Conservation (phyloP, 2,888 invertebrate genomes). For the Dendrolimus pini region DNA sequence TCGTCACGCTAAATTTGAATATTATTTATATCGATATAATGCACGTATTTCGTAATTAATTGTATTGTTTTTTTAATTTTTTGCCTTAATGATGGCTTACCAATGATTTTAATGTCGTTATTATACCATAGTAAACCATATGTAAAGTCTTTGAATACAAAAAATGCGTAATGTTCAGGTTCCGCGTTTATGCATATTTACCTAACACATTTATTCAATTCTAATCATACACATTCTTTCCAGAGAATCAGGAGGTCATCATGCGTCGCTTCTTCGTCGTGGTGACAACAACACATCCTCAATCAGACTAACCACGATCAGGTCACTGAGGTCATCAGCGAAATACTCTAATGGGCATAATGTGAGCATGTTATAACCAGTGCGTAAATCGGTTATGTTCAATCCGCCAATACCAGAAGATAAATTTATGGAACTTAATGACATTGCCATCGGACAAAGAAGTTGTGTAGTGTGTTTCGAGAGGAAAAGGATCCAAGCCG, state of each 20-base stretch:
- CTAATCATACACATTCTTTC: constrained; percentile 12
- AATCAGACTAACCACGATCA: constrained; percentile 53
- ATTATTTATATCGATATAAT: no score
- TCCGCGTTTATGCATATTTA: no score
- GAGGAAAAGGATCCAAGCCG: constrained; percentile 23
- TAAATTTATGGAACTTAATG: constrained; percentile 15
- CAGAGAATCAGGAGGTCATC: constrained; percentile 61
- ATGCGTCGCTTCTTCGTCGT: constrained; percentile 56
- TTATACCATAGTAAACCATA: no score
- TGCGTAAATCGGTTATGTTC: constrained; percentile 17
- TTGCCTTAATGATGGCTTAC: no score
- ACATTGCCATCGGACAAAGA: constrained; percentile 19
- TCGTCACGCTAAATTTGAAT: no score
- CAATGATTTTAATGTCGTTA: no score
- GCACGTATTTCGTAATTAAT: no score
- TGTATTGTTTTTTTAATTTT: no score
- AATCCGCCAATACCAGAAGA: constrained; percentile 21
- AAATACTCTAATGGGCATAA: constrained; percentile 62
- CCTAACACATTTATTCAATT: not conserved
- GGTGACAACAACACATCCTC: constrained; percentile 63
- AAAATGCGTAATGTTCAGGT: no score
- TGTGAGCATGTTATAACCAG: constrained; percentile 56
- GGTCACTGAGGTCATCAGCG: constrained; percentile 53
- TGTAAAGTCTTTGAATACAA: no score
- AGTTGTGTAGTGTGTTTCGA: constrained; percentile 35